These are phyloP conservation scores for Ophion ventricosus DNA, from an alignment of 2,888 invertebrate species.

Conservation along the genomic window DNA sequence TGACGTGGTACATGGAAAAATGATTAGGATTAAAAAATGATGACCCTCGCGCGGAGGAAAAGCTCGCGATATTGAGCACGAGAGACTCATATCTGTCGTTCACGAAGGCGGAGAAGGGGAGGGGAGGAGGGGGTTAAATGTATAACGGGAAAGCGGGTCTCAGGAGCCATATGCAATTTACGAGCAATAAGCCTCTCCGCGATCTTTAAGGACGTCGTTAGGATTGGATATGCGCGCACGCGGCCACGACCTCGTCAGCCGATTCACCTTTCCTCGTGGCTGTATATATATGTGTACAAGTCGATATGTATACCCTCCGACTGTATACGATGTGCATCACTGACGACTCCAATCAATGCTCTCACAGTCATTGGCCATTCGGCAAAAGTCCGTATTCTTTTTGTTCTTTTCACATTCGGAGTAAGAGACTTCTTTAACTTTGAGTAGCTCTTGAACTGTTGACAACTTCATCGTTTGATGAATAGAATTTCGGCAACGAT, in stretches of 20 bases:
- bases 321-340: conserved; percentile 40
- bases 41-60: conserved; percentile 11
- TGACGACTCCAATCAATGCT: conserved; percentile 22
- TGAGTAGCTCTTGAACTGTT: neutral
- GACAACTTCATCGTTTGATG: too few species aligned
- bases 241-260: conserved; percentile 79
- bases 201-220: conserved; percentile 80
- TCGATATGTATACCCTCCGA: conserved; percentile 46
- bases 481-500: neutral
- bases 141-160: conserved; percentile 78
- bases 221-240: conserved; percentile 79
- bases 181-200: conserved; percentile 77
- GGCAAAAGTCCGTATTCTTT: neutral
- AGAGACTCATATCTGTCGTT: conserved; percentile 58
- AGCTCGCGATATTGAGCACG: conserved; percentile 45
- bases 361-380: conserved; percentile 24
- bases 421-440: neutral
- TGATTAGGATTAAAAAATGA: conserved; percentile 10
- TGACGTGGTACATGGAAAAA: conserved; percentile 1
- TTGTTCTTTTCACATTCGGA: neutral
- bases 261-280: conserved; percentile 75
- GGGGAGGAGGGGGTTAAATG: conserved; percentile 53
- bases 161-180: conserved; percentile 79
- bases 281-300: conserved; percentile 31
- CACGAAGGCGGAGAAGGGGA: conserved; percentile 30